phyloP scores from a whole-genome alignment of 2,888 invertebrate species.

The Parnassius smintheus region DNA sequence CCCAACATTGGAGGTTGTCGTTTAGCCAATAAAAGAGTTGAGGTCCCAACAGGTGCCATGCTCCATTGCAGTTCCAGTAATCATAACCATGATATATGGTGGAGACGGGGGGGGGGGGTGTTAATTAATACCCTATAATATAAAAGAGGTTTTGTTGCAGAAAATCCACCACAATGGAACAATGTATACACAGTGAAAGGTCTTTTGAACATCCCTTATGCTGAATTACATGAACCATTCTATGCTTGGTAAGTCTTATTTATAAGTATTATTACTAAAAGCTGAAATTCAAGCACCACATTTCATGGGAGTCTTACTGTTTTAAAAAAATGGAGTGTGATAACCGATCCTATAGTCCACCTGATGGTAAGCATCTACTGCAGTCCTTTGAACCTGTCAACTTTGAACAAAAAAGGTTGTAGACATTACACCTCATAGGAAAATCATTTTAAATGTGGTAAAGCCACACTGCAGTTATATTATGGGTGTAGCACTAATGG shows the following conservation, averaged over 20 bases:
- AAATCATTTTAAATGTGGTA: too few relatives aligned
- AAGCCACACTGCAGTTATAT: too few relatives aligned
- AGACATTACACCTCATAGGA: too few relatives aligned
- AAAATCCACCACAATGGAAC: slow-evolving; percentile 84
- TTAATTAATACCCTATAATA: background rate
- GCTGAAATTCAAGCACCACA: background rate
- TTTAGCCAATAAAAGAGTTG: background rate
- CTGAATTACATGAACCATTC: slow-evolving; percentile 95
- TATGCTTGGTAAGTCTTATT: slow-evolving; percentile 85
- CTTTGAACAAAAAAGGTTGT: too few relatives aligned
- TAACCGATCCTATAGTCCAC: too few relatives aligned
- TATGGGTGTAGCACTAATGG: too few relatives aligned
- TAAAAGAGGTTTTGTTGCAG: slow-evolving; percentile 39
- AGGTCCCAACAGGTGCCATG: background rate
- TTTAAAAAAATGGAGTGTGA: too few relatives aligned
- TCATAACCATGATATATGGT: background rate
- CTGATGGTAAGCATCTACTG: too few relatives aligned
- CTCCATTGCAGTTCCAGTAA: background rate
- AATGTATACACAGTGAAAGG: slow-evolving; percentile 88
- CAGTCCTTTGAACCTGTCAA: too few relatives aligned
- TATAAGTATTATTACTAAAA: background rate
- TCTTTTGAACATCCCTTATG: slow-evolving; percentile 92
- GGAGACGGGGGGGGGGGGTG: background rate
- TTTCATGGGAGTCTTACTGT: too few relatives aligned
- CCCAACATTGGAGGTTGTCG: background rate